phyloP scores from a whole-genome alignment of 2,888 invertebrate genomes.

The Acronicta leporina region DNA sequence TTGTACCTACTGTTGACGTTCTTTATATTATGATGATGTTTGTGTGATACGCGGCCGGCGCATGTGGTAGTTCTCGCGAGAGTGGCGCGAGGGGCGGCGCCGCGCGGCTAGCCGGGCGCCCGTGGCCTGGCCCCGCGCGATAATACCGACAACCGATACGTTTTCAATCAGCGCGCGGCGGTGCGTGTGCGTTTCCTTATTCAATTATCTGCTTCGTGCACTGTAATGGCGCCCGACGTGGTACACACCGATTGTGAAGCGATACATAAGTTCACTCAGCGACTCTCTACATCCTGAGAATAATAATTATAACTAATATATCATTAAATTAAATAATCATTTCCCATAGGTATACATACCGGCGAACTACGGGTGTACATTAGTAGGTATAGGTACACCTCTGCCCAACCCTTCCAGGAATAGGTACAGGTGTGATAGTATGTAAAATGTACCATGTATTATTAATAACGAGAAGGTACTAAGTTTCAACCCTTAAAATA shows the following conservation, averaged over 20 bases:
- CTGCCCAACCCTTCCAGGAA: no score
- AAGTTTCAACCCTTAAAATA: no score
- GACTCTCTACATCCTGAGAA: neutral
- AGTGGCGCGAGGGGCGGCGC: conserved; percentile 1
- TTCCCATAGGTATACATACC: no score
- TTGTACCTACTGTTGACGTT: no score
- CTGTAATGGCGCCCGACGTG: conserved; percentile 44
- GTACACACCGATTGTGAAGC: conserved; percentile 27
- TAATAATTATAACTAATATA: no score
- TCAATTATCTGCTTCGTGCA: conserved; percentile 68
- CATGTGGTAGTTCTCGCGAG: neutral
- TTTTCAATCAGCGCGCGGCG: conserved; percentile 73
- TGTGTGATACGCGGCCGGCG: neutral
- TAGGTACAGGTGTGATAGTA: no score
- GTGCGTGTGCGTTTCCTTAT: conserved; percentile 69
- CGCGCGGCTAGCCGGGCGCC: neutral
- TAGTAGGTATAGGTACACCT: no score
- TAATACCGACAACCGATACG: conserved; percentile 67
- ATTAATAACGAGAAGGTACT: no score
- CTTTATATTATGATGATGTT: no score
- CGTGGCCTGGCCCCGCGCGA: conserved; percentile 29
- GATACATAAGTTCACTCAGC: conserved; percentile 5
- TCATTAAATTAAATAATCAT: no score
- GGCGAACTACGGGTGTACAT: no score
- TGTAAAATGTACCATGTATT: no score